Evolutionary conservation across 2,113 vertebrate species (phyloP).

Genomic region (Arvicanthis niloticus): DNA sequence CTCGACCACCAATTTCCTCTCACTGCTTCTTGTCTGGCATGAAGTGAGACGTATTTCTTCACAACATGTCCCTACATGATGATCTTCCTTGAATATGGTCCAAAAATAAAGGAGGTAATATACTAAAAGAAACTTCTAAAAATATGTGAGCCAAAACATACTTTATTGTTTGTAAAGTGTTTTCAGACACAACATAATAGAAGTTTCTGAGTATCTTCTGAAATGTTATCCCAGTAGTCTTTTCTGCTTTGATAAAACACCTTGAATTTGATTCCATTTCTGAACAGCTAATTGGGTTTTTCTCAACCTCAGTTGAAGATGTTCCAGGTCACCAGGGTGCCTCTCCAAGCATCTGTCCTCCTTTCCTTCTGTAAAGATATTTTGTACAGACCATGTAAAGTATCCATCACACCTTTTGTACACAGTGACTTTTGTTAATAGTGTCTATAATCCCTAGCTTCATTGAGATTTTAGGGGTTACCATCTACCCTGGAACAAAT

Average conservation of each 20-base stretch:
- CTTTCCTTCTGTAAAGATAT: not conserved
- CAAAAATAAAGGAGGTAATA: not conserved
- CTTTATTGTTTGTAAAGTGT: not conserved
- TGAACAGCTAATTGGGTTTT: not conserved
- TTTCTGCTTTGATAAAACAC: not conserved
- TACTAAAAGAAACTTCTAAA: not conserved
- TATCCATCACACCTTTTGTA: not conserved
- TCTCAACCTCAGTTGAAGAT: not conserved
- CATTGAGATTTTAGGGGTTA: not conserved
- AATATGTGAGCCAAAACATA: not conserved
- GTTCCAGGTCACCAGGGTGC: fast-evolving
- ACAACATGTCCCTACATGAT: not conserved
- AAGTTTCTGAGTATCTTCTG: not conserved
- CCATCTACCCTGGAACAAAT: fast-evolving
- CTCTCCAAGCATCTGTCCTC: not conserved
- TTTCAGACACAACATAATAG: too few relatives aligned
- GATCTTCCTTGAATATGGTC: not conserved
- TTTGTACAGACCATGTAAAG: not conserved
- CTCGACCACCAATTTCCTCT: not conserved
- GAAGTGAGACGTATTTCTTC: fast-evolving
- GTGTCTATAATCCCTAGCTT: too few relatives aligned
- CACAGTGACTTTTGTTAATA: not conserved
- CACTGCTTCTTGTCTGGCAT: not conserved
- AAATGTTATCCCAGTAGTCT: not conserved
- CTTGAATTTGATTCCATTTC: not conserved